Evolutionary conservation across 2,113 vertebrate genomes (phyloP), one percentile per base, ranked within the genome.

Genomic region (Cygnus atratus): DNA sequence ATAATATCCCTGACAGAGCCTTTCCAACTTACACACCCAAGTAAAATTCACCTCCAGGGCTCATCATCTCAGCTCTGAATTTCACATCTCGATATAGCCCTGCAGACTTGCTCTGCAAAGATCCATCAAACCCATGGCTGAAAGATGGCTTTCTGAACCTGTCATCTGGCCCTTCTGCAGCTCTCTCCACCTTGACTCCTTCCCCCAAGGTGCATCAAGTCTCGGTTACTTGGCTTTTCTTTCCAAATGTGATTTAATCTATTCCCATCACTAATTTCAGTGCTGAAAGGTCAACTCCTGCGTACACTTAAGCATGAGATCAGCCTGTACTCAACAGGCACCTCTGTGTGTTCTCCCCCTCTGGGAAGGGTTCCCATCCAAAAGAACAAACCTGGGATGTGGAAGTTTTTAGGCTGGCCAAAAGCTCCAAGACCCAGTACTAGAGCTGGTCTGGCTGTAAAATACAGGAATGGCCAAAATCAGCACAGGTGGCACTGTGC

Each of bases 221-320:
- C 48, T 70, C 75, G 91, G 50, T 24, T 84, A 31, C 67, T 70
- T 80, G 48, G 74, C 78, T 95, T 85, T 90, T 85, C 58, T 76
- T 80, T 79, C 67, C 68, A 95, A 63, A 37, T 94, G 73, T 89
- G 87, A 91, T 92, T 94, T 96, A 66, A 85, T 90, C 78, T 94
- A 58, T 87, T 91, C 91, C 81, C 89, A 95, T 76, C 91, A 90
- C 71, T 94, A 76, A 89, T 94, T 93, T 94, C 91, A 93, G 87
- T 59, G 14, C 74, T 71, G 90, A 95, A 95, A 95, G 91, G 89
- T 94, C 89, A 96, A 55, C 58, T 91, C 80, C 96, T 84, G 92
- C 58, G 2, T 95, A 93, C 75, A 84, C 62, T 93, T 81, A 93
- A 87, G 87, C 74, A 96, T 92, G 91, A 95, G 92, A 96, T 92